Conservation (phyloP, 2,888 invertebrate species). For the Hedychridium roseum region DNA sequence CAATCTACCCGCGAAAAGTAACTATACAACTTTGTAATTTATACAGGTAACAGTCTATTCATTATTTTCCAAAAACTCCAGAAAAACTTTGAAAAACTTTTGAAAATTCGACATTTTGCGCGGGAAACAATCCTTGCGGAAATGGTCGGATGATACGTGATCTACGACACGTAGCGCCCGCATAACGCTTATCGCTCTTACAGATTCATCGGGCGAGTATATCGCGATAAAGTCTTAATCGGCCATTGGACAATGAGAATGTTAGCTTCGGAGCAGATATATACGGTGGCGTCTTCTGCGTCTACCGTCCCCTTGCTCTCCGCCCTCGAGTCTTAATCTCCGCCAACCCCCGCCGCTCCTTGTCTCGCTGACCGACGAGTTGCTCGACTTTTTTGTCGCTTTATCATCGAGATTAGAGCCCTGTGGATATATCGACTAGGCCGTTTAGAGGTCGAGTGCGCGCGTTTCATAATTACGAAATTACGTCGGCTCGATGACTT, state of each 20-base stretch:
- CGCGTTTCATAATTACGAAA: constrained; percentile 45
- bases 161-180: constrained; percentile 39
- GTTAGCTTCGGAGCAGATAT: constrained; percentile 26
- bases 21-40: too few relatives aligned
- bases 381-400: constrained; percentile 18
- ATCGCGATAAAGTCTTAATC: constrained; percentile 40
- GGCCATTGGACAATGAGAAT: constrained; percentile 31
- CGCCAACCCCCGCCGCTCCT: not conserved
- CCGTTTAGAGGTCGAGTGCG: constrained; percentile 54
- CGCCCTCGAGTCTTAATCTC: not conserved
- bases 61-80: too few relatives aligned
- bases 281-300: constrained; percentile 16
- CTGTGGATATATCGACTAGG: constrained; percentile 48
- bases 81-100: too few relatives aligned
- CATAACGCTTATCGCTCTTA: constrained; percentile 39
- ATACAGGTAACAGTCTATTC: too few relatives aligned
- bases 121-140: too few relatives aligned
- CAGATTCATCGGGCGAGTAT: constrained; percentile 30
- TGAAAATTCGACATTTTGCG: too few relatives aligned
- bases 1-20: too few relatives aligned
- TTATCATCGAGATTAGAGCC: constrained; percentile 47
- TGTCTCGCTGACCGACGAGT: not conserved
- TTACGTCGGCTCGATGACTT: constrained; percentile 32
- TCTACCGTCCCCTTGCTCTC: constrained; percentile 1
- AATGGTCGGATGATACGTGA: constrained; percentile 38